A percentile compares a stretch with the other conserved stretches of the same genome.
Evolutionary conservation across 1,140 invertebrate genomes (phyloP).

Genomic region (Drosophila paulistorum): DNA sequence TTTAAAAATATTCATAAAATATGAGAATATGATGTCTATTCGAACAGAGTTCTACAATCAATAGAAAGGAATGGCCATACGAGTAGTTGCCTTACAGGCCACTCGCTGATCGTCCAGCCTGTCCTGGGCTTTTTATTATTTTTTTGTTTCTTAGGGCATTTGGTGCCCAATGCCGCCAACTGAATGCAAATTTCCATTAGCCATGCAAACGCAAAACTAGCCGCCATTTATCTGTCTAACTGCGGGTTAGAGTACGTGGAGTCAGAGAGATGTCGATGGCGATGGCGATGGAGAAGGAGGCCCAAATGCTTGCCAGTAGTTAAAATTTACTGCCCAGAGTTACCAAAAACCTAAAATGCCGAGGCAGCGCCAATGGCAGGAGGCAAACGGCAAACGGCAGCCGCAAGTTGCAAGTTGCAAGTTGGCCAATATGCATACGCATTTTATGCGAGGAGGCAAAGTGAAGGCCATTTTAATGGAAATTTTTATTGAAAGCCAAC

Average conservation of each 20-base stretch:
- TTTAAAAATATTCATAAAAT: too few species aligned
- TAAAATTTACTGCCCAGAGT: conserved; percentile 74
- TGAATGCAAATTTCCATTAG: conserved; percentile 79
- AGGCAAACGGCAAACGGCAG: conserved; percentile 4
- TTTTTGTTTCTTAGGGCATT: conserved; percentile 49
- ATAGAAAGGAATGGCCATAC: too few species aligned
- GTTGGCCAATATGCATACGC: conserved; percentile 77
- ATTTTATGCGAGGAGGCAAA: conserved; percentile 61
- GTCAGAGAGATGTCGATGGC: not conserved
- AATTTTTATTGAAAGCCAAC: conserved; percentile 81
- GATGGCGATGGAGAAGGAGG: conserved; percentile 3
- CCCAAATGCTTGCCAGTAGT: conserved; percentile 60
- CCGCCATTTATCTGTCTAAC: conserved; percentile 79
- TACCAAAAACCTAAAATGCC: conserved; percentile 41
- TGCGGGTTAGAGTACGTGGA: conserved; percentile 28
- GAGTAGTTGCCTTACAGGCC: conserved; percentile 22
- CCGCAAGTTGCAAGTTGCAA: conserved; percentile 55
- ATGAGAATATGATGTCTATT: too few species aligned
- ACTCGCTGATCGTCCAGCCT: conserved; percentile 18
- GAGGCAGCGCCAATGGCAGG: conserved; percentile 27
- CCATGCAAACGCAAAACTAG: conserved; percentile 80
- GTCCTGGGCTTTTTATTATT: conserved; percentile 6
- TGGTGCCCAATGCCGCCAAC: conserved; percentile 63
- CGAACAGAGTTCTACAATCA: too few species aligned
- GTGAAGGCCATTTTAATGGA: conserved; percentile 65